Percentiles rank a stretch among this genome's conserved stretches.
These are phyloP conservation scores for Mesocricetus auratus DNA, from an alignment of 2,113 vertebrate species.

Conservation along the genomic window DNA sequence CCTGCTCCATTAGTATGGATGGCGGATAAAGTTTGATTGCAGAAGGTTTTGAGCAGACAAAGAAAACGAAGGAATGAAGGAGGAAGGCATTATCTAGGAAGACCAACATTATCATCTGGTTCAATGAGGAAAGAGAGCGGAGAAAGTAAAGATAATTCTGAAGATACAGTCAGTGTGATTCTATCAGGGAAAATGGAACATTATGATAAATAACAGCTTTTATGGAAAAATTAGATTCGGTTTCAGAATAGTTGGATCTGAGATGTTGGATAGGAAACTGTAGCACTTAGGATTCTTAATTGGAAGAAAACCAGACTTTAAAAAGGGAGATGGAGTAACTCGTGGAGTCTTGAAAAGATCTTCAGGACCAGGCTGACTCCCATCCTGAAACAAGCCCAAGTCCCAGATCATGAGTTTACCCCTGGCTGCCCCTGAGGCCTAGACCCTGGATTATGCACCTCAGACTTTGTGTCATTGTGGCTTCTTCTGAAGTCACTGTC, in stretches of 20 bases:
- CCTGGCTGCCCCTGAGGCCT: too few species aligned
- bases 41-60: neutral
- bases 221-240: neutral
- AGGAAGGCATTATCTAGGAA: neutral
- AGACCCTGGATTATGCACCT: rapidly evolving
- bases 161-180: neutral
- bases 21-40: neutral
- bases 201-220: conserved; percentile 12
- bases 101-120: neutral
- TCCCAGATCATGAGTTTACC: too few species aligned
- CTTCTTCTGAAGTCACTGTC: neutral
- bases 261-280: conserved; percentile 31
- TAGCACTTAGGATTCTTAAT: conserved; percentile 26
- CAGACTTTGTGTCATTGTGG: rapidly evolving
- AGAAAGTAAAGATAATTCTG: neutral
- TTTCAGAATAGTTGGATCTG: conserved; percentile 44
- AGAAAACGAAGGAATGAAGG: neutral
- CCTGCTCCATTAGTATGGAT: neutral
- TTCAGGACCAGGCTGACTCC: neutral
- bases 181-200: conserved; percentile 2
- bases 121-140: neutral
- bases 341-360: neutral
- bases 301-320: conserved; percentile 9
- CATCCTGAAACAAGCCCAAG: neutral
- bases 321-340: neutral